These are phyloP conservation scores for Acleris emargana DNA, from an alignment of 2,888 invertebrate genomes.

Conservation along the genomic window DNA sequence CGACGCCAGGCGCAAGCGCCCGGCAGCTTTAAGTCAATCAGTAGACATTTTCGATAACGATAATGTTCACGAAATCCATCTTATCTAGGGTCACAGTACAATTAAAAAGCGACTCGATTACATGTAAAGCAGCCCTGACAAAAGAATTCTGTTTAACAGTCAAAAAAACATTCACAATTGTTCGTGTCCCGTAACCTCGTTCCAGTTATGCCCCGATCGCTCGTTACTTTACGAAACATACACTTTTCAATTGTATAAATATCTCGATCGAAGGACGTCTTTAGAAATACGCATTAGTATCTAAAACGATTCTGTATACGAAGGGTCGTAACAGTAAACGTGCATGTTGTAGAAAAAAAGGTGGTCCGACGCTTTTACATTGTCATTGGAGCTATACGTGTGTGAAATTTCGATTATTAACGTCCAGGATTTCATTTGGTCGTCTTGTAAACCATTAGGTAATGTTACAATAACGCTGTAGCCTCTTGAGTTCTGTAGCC, in stretches of 20 bases:
- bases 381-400: background rate
- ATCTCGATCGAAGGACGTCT: constrained; percentile 5
- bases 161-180: background rate
- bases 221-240: constrained; percentile 2
- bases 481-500: no score
- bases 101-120: no score
- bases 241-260: constrained; percentile 19
- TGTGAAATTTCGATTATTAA: background rate
- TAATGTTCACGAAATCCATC: no score
- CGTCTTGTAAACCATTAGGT: no score
- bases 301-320: constrained; percentile 7
- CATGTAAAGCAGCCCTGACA: background rate
- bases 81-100: no score
- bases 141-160: background rate
- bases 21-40: no score
- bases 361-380: background rate
- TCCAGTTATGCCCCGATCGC: background rate
- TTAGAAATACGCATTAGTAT: constrained; percentile 4
- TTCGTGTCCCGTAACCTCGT: constrained; percentile 1
- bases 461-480: no score
- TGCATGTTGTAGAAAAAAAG: background rate
- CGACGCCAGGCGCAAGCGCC: no score
- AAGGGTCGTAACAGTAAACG: background rate
- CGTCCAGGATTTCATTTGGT: no score
- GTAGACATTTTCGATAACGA: no score